These are phyloP conservation scores for Arrhamphus sclerolepis DNA, from an alignment of 2,797 vertebrate genomes.

Conservation along the genomic window DNA sequence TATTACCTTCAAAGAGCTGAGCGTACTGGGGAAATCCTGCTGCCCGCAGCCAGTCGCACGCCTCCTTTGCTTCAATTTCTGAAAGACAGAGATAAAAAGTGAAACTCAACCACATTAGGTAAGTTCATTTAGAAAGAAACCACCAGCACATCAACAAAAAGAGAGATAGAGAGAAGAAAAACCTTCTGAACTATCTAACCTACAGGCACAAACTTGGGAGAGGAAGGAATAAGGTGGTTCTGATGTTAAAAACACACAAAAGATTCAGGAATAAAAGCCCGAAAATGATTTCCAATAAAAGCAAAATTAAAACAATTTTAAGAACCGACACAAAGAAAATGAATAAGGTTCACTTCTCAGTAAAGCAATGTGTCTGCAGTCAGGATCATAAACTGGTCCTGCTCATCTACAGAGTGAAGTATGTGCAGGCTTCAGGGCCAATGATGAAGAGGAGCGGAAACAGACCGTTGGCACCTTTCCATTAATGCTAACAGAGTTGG, in stretches of 20 bases:
- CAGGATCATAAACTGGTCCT: constrained; percentile 22
- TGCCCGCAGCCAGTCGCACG: constrained; percentile 96
- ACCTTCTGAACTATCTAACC: not conserved
- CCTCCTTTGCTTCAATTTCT: constrained; percentile 98
- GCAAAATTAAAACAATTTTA: not conserved
- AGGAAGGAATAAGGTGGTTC: not conserved
- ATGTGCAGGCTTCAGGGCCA: constrained; percentile 33
- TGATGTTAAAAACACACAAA: constrained; percentile 10
- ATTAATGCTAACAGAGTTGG: constrained; percentile 66
- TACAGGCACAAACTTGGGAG: constrained; percentile 2
- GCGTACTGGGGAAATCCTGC: constrained; percentile 98
- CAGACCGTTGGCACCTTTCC: constrained; percentile 62
- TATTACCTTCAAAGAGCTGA: constrained; percentile 88
- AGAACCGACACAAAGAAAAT: not conserved
- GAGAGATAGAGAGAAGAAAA: constrained; percentile 2
- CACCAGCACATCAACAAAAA: constrained; percentile 1
- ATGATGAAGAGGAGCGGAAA: constrained; percentile 63
- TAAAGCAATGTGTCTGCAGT: constrained; percentile 19
- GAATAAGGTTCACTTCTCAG: not conserved
- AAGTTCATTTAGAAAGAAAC: constrained; percentile 17
- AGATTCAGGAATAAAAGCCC: not conserved
- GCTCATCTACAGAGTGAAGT: constrained; percentile 18
- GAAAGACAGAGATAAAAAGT: constrained; percentile 58
- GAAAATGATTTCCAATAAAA: not conserved
- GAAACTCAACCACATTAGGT: constrained; percentile 14